phyloP scores from a whole-genome alignment of 2,113 vertebrate genomes.

The Nymphicus hollandicus region DNA sequence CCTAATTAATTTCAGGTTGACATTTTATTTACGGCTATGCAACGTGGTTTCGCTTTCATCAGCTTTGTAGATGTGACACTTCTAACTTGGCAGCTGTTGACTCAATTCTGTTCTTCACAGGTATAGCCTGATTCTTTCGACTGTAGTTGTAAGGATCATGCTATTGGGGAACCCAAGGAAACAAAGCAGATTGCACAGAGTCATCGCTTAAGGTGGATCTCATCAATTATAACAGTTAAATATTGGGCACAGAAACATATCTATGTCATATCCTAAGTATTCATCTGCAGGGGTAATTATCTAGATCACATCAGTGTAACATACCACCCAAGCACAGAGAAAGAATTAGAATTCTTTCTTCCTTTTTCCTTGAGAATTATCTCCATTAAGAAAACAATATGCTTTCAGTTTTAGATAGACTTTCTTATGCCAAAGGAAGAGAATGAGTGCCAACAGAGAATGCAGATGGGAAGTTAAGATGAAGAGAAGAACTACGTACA shows the following conservation, averaged over 20 bases:
- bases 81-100: constrained; percentile 30
- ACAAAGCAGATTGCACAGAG: neutral
- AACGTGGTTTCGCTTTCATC: neutral
- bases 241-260: neutral
- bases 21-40: constrained; percentile 39
- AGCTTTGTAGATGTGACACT: neutral
- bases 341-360: neutral
- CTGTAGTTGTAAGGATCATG: neutral
- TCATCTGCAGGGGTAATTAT: neutral
- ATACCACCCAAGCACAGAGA: neutral
- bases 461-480: constrained; percentile 12
- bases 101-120: neutral
- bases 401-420: neutral
- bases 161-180: neutral
- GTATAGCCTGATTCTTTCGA: neutral
- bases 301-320: neutral
- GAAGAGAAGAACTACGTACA: neutral
- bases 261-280: neutral
- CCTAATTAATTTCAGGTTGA: constrained; percentile 63
- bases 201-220: neutral
- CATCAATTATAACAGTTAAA: neutral
- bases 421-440: neutral
- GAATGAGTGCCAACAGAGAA: neutral
- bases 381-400: neutral
- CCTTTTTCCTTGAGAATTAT: constrained; percentile 6